phyloP scores from a whole-genome alignment of 2,797 vertebrate genomes.

The Epinephelus awoara region DNA sequence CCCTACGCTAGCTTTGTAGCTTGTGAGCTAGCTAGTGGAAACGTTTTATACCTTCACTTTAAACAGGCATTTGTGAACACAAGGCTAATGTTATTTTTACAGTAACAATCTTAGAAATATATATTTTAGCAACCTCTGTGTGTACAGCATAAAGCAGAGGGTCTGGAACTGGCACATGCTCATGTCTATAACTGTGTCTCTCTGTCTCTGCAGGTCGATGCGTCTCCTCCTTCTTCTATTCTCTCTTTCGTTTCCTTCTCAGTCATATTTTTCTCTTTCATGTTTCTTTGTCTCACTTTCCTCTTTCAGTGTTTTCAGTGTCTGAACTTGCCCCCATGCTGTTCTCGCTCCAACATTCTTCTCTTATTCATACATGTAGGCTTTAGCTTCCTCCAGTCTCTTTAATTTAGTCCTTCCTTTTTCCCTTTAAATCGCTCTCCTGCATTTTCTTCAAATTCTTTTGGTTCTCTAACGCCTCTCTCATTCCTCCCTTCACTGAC shows the following conservation, averaged over 20 bases:
- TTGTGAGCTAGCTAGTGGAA: no score
- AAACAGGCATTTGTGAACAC: no score
- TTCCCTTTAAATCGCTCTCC: neutral
- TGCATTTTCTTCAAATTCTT: conserved; percentile 7
- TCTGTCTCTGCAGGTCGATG: no score
- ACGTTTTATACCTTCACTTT: no score
- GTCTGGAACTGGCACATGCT: no score
- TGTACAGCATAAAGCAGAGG: no score
- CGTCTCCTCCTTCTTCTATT: neutral
- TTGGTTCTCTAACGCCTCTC: conserved; percentile 25
- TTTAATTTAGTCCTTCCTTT: conserved; percentile 22
- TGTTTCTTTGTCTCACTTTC: neutral
- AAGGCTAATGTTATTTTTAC: no score
- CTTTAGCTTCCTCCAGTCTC: conserved; percentile 21
- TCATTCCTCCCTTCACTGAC: neutral
- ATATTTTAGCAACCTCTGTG: no score
- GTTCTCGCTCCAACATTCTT: neutral
- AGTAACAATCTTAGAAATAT: no score
- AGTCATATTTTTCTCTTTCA: neutral
- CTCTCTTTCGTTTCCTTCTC: neutral
- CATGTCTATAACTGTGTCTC: no score
- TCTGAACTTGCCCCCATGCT: neutral
- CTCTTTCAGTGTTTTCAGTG: neutral
- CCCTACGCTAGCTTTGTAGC: no score
- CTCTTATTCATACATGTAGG: conserved; percentile 21